Percentiles rank a stretch among this genome's conserved stretches.
Conservation (phyloP, 2,797 vertebrate genomes). For the Mus minutoides region DNA sequence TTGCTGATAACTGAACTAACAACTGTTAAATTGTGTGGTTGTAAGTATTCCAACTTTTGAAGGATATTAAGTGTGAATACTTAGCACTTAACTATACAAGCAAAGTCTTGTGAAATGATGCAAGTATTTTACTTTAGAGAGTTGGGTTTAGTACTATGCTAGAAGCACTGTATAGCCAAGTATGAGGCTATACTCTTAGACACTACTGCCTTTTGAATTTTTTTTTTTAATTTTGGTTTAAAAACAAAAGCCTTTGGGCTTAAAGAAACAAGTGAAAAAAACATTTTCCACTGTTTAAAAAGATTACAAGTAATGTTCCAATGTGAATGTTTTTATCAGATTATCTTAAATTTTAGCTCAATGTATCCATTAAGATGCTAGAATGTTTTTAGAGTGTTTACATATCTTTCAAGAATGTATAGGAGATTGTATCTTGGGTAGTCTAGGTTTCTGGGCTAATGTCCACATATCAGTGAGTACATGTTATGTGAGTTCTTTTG, state of each 20-base stretch:
- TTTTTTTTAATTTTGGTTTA: not conserved
- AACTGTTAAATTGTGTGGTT: conserved; percentile 1
- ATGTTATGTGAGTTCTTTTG: too few relatives aligned
- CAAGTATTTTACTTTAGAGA: conserved; percentile 14
- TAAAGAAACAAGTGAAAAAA: conserved; percentile 32
- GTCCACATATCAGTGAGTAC: too few relatives aligned
- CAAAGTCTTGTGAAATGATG: conserved; percentile 23
- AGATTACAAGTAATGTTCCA: not conserved
- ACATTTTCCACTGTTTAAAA: not conserved
- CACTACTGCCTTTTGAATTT: not conserved
- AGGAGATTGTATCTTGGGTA: too few relatives aligned
- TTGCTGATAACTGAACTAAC: not conserved
- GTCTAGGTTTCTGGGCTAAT: too few relatives aligned
- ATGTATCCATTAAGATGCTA: conserved; percentile 7
- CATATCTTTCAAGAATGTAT: not conserved
- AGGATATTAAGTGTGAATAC: not conserved
- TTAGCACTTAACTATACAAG: not conserved
- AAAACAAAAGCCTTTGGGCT: conserved; percentile 28
- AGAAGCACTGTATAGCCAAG: not conserved
- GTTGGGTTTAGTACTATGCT: not conserved
- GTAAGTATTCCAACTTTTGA: conserved; percentile 23
- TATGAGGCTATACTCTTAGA: not conserved
- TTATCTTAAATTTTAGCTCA: conserved; percentile 27
- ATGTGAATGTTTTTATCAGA: conserved; percentile 20
- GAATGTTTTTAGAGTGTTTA: conserved; percentile 14